Base-by-base conservation (phyloP, 2,113 vertebrate genomes). In the Seriola dumerili region DNA sequence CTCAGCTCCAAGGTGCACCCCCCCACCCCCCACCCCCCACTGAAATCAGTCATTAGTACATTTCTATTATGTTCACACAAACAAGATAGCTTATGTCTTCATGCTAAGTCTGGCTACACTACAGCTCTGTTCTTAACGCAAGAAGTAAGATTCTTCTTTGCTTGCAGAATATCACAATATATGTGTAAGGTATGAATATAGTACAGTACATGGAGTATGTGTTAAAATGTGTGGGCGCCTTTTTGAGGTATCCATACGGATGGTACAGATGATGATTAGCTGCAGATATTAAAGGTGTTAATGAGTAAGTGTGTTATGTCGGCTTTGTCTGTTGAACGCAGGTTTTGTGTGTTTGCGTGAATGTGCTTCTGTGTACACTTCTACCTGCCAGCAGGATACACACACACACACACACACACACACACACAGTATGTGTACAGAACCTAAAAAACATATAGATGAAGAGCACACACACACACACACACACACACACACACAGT, bases 401-500 rank as follows among this genome's bases (percentile, higher is more conserved):
- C 50, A 57, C 10, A 71, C 8, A 40, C 23, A 23, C 23, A 23
- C 23, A 23, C 23, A 23, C 38, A 38, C 38, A 38, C 5, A 38
- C 38, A 42, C 40, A 42, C 40, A 42, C 40, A 42, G 4, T 72
- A 76, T 25, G 8, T 55, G 14, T 11, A 71, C 34, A 48, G 8
- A n/a, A 14, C 48, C 64, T 19, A 42, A 36, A 19, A 42, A 66
- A 29, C 65, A 14, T 48, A 57, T 23, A 48, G 34, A 82, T 79
- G 38, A 76, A 78, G 34, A 63, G 21, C 57, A 58, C 61, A 58
- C 13, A 63, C 34, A 38, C 6, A 63, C 17, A 61, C 7, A 17
- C 25, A 25, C 57, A 58, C 38, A 38, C 38, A 38, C 5, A 38
- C 38, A 42, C 40, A 42, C 40, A 42, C 40, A 42, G 4, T 72